Evolutionary conservation across 2,888 invertebrate genomes (phyloP).

Genomic region (Agonopterix subpropinquella): DNA sequence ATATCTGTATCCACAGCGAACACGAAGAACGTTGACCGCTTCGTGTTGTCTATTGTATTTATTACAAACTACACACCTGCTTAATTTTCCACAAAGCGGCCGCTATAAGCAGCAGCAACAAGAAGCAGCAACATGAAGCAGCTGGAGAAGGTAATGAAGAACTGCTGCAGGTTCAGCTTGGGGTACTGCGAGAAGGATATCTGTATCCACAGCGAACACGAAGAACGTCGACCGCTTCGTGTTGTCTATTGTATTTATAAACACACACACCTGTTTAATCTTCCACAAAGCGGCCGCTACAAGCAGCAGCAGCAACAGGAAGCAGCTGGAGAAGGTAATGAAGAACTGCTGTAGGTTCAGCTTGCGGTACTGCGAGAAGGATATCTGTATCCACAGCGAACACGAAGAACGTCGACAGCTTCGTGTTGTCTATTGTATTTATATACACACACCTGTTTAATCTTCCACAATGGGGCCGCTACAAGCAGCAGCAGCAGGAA

Average conservation of each 20-base stretch:
- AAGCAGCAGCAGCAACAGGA: constrained; percentile 91
- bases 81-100: too few species aligned
- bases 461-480: too few species aligned
- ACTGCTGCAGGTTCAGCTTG: too few species aligned
- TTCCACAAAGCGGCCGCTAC: constrained; percentile 98
- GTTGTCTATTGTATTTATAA: constrained; percentile 9
- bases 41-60: constrained; percentile 91
- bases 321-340: constrained; percentile 99
- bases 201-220: constrained; percentile 91
- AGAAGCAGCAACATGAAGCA: too few species aligned
- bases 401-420: constrained; percentile 96
- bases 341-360: constrained; percentile 98
- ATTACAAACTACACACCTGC: too few species aligned
- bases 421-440: too few species aligned
- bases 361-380: constrained; percentile 98
- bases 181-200: too few species aligned
- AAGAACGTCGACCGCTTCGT: constrained; percentile 94
- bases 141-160: too few species aligned
- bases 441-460: too few species aligned
- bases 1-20: constrained; percentile 98
- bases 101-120: too few species aligned
- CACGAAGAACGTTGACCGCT: constrained; percentile 96
- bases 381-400: constrained; percentile 98
- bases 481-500: too few species aligned
- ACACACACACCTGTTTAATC: constrained; percentile 86